phyloP scores from a whole-genome alignment of 2,888 invertebrate species.

The Cartodere bifasciata region DNA sequence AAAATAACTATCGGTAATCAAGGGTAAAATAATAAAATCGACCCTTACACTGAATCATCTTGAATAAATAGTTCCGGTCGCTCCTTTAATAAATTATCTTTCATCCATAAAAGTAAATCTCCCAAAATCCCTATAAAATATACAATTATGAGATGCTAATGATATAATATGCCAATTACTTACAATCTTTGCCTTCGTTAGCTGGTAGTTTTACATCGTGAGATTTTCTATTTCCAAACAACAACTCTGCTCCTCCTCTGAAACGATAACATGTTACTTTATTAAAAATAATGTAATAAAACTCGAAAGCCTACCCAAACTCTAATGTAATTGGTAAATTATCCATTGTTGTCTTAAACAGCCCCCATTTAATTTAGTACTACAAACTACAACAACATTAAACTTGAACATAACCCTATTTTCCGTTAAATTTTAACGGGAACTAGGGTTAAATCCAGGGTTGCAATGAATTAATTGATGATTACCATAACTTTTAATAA shows the following conservation, averaged over 20 bases:
- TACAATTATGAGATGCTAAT: too few relatives aligned
- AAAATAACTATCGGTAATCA: too few relatives aligned
- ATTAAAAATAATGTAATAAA: conserved; percentile 3
- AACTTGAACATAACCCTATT: too few relatives aligned
- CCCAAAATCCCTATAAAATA: conserved; percentile 52
- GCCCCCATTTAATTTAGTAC: too few relatives aligned
- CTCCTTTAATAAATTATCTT: conserved; percentile 70
- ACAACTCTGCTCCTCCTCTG: conserved; percentile 84
- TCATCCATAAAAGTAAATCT: conserved; percentile 68
- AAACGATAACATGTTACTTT: conserved; percentile 35
- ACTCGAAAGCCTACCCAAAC: conserved; percentile 23
- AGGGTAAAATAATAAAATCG: conserved; percentile 5
- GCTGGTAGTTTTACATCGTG: conserved; percentile 53
- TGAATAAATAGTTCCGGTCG: conserved; percentile 59
- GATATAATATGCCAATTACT: conserved; percentile 21
- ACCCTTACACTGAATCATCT: conserved; percentile 34
- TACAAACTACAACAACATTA: too few relatives aligned
- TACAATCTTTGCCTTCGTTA: conserved; percentile 38
- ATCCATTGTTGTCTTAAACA: conserved; percentile 17
- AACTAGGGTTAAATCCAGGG: too few relatives aligned
- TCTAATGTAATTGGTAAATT: conserved; percentile 23
- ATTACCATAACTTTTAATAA: too few relatives aligned
- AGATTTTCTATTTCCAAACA: conserved; percentile 72
- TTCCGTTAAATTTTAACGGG: too few relatives aligned
- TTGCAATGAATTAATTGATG: too few relatives aligned